Evolutionary conservation across 2,113 vertebrate genomes (phyloP).

Genomic region (Redunca redunca): DNA sequence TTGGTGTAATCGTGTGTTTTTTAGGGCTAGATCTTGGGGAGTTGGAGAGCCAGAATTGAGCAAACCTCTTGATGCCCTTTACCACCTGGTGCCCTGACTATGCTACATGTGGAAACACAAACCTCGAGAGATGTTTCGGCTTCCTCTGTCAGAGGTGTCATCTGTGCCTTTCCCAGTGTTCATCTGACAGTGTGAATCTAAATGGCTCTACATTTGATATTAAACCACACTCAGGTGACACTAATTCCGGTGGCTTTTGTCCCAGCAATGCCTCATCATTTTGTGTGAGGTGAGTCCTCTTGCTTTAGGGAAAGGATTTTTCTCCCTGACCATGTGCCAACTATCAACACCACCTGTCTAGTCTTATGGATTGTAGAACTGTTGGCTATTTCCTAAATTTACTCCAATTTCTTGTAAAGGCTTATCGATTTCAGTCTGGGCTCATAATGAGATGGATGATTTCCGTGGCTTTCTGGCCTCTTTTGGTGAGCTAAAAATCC

Average conservation of each 20-base stretch:
- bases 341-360: background rate
- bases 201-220: constrained; percentile 40
- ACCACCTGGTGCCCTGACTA: background rate
- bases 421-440: constrained; percentile 6
- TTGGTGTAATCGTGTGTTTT: background rate
- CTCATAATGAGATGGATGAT: background rate
- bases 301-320: constrained; percentile 51
- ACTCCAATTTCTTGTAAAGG: constrained; percentile 36
- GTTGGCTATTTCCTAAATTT: constrained; percentile 37
- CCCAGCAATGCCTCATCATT: constrained; percentile 12
- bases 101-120: constrained; percentile 5
- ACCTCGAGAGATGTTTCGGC: background rate
- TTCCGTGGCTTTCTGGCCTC: constrained; percentile 38
- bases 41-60: background rate
- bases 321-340: constrained; percentile 19
- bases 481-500: constrained; percentile 38
- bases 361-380: constrained; percentile 13
- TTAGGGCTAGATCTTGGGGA: constrained; percentile 17
- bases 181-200: constrained; percentile 29
- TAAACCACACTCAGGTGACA: constrained; percentile 37
- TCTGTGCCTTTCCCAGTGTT: constrained; percentile 69
- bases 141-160: constrained; percentile 57
- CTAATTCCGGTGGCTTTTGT: constrained; percentile 42
- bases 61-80: background rate
- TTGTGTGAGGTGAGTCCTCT: constrained; percentile 45